A percentile compares a stretch with the other conserved stretches of the same genome.
These are phyloP conservation scores for Lepidostoma basale DNA, from an alignment of 1,140 invertebrate species.

Conservation along the genomic window DNA sequence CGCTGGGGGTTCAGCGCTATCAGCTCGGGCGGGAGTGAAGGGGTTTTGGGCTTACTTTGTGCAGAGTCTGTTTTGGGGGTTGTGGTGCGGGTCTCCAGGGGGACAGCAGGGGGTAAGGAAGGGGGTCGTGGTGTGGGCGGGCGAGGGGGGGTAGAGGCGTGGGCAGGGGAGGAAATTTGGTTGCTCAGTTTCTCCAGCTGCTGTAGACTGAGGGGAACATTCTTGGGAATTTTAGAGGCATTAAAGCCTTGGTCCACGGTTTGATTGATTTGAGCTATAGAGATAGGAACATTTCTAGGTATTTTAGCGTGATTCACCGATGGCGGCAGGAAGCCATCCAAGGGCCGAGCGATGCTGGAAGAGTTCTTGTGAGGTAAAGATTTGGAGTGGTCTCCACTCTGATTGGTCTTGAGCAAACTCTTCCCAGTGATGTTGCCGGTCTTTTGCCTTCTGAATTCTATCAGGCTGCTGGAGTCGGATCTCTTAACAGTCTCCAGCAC, in stretches of 20 bases:
- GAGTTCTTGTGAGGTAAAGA: background rate
- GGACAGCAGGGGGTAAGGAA: constrained; percentile 9
- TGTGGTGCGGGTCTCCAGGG: constrained; percentile 18
- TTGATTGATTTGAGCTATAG: constrained; percentile 50
- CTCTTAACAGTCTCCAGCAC: constrained; percentile 47
- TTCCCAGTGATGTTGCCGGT: constrained; percentile 53
- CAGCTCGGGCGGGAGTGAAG: constrained; percentile 54
- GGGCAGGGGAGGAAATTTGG: constrained; percentile 22
- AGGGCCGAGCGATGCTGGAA: constrained; percentile 45
- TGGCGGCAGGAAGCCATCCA: constrained; percentile 42
- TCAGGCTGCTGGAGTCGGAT: constrained; percentile 46
- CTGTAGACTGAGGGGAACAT: constrained; percentile 39
- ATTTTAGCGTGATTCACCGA: constrained; percentile 44
- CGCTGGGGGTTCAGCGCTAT: constrained; percentile 59
- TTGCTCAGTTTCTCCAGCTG: constrained; percentile 46
- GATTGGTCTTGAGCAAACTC: constrained; percentile 57
- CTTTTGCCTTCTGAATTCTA: constrained; percentile 57
- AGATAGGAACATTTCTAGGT: constrained; percentile 50
- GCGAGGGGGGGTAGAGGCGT: constrained; percentile 50
- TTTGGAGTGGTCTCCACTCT: constrained; percentile 41
- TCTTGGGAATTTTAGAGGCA: constrained; percentile 29
- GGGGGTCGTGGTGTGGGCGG: constrained; percentile 48
- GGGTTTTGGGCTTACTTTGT: constrained; percentile 20
- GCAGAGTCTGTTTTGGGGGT: constrained; percentile 30
- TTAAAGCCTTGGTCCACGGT: constrained; percentile 27